Conservation (phyloP, 2,888 invertebrate genomes). For the Platypus cylindrus region DNA sequence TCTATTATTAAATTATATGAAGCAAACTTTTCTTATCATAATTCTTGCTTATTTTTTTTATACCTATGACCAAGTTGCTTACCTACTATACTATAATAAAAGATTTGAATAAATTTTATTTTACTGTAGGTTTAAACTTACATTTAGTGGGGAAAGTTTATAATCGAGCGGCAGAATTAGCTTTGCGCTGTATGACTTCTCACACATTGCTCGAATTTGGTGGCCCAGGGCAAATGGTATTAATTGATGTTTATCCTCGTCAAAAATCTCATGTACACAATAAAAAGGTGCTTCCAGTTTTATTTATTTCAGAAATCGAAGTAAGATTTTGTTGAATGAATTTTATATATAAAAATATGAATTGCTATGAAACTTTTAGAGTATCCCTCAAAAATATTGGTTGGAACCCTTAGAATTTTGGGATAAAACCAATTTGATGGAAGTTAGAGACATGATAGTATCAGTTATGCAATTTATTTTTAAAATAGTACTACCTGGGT, state of each 20-base stretch:
- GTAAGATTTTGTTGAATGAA: slow-evolving; percentile 4
- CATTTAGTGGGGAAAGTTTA: slow-evolving; percentile 10
- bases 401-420: slow-evolving; percentile 10
- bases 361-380: slow-evolving; percentile 7
- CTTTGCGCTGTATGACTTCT: slow-evolving; percentile 8
- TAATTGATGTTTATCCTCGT: slow-evolving; percentile 14
- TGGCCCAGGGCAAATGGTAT: slow-evolving; percentile 9
- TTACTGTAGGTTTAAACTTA: slow-evolving; percentile 9
- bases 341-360: not conserved
- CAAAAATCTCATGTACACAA: too few relatives aligned
- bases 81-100: too few relatives aligned
- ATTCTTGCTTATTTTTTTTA: too few relatives aligned
- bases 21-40: too few relatives aligned
- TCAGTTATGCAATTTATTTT: slow-evolving; percentile 6
- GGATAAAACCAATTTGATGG: slow-evolving; percentile 7
- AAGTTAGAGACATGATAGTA: slow-evolving; percentile 6
- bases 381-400: slow-evolving; percentile 15
- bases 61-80: too few relatives aligned
- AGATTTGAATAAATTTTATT: too few relatives aligned
- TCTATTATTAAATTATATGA: too few relatives aligned
- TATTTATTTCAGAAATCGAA: slow-evolving; percentile 13
- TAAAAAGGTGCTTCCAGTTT: too few relatives aligned
- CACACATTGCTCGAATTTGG: slow-evolving; percentile 11
- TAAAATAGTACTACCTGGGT: slow-evolving; percentile 10
- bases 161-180: slow-evolving; percentile 11